Evolutionary conservation across 2,113 vertebrate species (phyloP), one percentile per base, ranked within the genome.

Genomic region (Nothoprocta perdicaria): DNA sequence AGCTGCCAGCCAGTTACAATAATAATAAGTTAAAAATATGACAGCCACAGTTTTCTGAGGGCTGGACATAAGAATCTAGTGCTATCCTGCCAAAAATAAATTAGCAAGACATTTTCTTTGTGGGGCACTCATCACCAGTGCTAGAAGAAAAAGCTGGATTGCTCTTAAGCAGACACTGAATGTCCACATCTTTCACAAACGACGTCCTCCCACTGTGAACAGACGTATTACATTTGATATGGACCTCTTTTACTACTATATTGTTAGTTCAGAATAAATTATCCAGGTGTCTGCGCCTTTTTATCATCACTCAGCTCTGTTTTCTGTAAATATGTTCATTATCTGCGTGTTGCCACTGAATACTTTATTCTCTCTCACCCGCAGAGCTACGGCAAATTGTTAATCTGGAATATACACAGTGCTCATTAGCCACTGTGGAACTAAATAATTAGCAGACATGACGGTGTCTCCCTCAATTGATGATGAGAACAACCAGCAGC

Each of bases 251-350:
- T 84, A 74, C 60, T 69, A 80, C 46, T 12, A 3, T 17, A 48
- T 8, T 80, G 73, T 77, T 91, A 67, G n/a, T 66, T 93, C 52
- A 14, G 16, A 95, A 69, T 87, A 85, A 93, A 93, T 60, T 17
- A 80, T 26, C n/a, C 81, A 74, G 74, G 81, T 90, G 82, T 29
- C 63, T 43, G 46, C 6, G 41, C 65, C 19, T 60, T 78, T 90
- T 92, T 74, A 67, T 50, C 71, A 63, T 61, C 55, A 43, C 68
- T 87, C 41, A 7, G 63, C 74, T 63, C 67, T 74, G 45, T 60
- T 89, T 87, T 93, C 74, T 60, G 58, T 55, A 88, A 94, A 89
- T 71, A 38, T 0, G 0, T 66, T 92, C 67, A 90, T 85, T 91
- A 89, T 86, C 90, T 94, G 75, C 57, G 61, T 35, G 43, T 61